Conservation (phyloP, 2,888 invertebrate species). For the Drosophila nigricruria region DNA sequence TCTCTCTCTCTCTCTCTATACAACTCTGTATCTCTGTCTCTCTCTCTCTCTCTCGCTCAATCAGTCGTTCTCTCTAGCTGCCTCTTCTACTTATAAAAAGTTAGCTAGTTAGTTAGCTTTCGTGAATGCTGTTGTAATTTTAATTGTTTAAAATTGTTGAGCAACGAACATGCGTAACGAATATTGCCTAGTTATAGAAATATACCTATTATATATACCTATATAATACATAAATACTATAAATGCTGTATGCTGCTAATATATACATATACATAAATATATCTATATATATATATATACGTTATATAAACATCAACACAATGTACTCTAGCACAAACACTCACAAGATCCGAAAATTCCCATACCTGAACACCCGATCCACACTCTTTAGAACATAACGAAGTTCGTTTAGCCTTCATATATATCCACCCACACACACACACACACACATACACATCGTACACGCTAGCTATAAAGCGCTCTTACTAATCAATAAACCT, state of each 20-base stretch:
- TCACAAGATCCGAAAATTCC: constrained; percentile 23
- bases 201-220: constrained; percentile 51
- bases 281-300: constrained; percentile 29
- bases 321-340: constrained; percentile 62
- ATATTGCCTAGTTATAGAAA: constrained; percentile 72
- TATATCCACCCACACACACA: constrained; percentile 7
- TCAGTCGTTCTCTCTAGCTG: constrained; percentile 15
- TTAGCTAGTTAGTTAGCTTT: constrained; percentile 61
- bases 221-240: constrained; percentile 45
- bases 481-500: constrained; percentile 27
- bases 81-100: constrained; percentile 16
- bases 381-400: constrained; percentile 39
- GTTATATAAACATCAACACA: constrained; percentile 45
- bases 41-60: constrained; percentile 12
- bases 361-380: constrained; percentile 25
- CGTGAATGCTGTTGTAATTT: constrained; percentile 76
- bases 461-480: constrained; percentile 32
- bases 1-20: constrained; percentile 19
- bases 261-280: constrained; percentile 35
- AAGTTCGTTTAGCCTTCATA: constrained; percentile 39
- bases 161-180: constrained; percentile 73
- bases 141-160: constrained; percentile 68
- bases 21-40: constrained; percentile 23
- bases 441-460: background rate
- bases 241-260: constrained; percentile 58